Evolutionary conservation across 2,797 vertebrate genomes (phyloP).

Genomic region (Adelosebastes latens): DNA sequence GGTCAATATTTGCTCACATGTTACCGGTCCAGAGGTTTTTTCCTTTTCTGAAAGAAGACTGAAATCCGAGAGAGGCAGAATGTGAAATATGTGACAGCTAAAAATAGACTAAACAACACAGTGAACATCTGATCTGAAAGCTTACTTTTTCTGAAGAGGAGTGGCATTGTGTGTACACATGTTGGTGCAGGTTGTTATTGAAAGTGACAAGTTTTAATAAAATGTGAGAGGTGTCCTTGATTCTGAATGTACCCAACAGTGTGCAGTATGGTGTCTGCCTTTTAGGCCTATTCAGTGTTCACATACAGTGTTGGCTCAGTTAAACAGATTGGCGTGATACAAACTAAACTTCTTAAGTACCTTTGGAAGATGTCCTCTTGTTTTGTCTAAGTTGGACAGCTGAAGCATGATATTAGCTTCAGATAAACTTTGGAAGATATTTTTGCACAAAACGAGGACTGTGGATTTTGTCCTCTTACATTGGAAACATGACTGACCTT

Average conservation of each 20-base stretch:
- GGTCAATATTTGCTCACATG: neutral
- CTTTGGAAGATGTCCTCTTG: neutral
- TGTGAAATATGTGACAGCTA: neutral
- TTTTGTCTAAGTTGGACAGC: neutral
- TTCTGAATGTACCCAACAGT: neutral
- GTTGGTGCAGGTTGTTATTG: neutral
- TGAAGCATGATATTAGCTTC: neutral
- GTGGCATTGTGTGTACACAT: neutral
- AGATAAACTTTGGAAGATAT: neutral
- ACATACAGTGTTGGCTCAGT: neutral
- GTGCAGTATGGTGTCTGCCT: neutral
- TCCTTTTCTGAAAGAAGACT: neutral
- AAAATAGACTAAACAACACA: constrained; percentile 31
- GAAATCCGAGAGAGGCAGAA: neutral
- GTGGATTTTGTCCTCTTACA: neutral
- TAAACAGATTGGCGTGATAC: neutral
- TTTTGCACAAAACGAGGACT: neutral
- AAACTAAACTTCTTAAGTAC: neutral
- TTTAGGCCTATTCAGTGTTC: neutral
- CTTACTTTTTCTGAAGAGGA: neutral
- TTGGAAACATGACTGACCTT: neutral
- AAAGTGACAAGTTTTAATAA: neutral
- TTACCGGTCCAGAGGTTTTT: neutral
- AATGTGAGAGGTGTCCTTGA: neutral
- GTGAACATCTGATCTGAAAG: neutral